Evolutionary conservation across 2,797 vertebrate species (phyloP).

Genomic region (Chiroxiphia lanceolata): DNA sequence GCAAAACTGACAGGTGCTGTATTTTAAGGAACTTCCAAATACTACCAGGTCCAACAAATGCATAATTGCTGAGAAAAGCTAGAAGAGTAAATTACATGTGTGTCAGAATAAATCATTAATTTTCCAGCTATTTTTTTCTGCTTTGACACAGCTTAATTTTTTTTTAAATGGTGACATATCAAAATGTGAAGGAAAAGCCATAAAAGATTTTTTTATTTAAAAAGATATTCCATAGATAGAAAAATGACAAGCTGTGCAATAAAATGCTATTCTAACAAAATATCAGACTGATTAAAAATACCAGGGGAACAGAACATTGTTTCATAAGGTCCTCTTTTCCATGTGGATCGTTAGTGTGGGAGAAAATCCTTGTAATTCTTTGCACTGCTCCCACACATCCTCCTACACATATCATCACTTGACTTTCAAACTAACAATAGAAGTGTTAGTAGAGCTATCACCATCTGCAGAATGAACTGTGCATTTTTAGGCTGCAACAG

Average conservation of each 20-base stretch:
- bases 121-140: constrained; percentile 35
- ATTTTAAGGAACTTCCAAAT: constrained; percentile 35
- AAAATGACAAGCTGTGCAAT: constrained; percentile 52
- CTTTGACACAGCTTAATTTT: constrained; percentile 32
- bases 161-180: background rate
- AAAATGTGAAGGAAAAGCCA: constrained; percentile 6
- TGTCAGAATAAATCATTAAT: constrained; percentile 49
- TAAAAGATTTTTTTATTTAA: background rate
- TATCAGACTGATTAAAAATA: constrained; percentile 75
- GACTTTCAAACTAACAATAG: constrained; percentile 82
- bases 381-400: constrained; percentile 79
- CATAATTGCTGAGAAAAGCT: constrained; percentile 16
- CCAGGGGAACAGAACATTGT: constrained; percentile 68
- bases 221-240: constrained; percentile 15
- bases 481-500: constrained; percentile 64
- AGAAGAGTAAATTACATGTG: constrained; percentile 39
- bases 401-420: constrained; percentile 80
- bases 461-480: constrained; percentile 78
- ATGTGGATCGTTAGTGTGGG: constrained; percentile 72
- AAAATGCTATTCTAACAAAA: constrained; percentile 68
- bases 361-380: constrained; percentile 81
- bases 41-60: constrained; percentile 42
- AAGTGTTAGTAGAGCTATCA: constrained; percentile 75
- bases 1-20: constrained; percentile 3
- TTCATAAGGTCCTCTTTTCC: constrained; percentile 73